Conservation (phyloP, 2,113 vertebrate species). For the Elaphurus davidianus region DNA sequence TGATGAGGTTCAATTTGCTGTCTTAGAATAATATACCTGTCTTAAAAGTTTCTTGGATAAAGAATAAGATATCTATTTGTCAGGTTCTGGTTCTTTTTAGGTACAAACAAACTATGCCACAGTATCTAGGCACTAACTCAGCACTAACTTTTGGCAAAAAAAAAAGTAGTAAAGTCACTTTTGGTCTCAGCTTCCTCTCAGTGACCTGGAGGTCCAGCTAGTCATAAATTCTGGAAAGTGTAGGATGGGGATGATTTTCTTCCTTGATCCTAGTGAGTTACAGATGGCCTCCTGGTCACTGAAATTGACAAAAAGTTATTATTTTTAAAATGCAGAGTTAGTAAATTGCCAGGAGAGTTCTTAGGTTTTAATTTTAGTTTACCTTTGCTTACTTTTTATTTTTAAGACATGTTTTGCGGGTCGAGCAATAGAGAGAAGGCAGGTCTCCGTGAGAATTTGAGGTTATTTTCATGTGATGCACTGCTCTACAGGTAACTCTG, state of each 20-base stretch:
- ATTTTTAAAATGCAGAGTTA: constrained; percentile 51
- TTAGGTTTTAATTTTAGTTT: background rate
- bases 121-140: background rate
- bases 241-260: background rate
- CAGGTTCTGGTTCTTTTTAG: background rate
- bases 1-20: background rate
- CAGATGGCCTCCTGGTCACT: background rate
- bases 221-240: background rate
- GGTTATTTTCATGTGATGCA: background rate
- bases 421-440: background rate
- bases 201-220: background rate
- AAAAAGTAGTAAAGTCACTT: background rate
- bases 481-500: constrained; percentile 12
- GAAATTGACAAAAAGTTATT: constrained; percentile 31
- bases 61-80: background rate
- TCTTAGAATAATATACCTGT: background rate
- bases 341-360: background rate
- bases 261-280: background rate
- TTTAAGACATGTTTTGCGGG: background rate
- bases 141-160: constrained; percentile 9
- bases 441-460: background rate
- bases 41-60: background rate
- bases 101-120: background rate
- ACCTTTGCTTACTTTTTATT: background rate
- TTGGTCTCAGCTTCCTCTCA: background rate